phyloP scores from a whole-genome alignment of 2,888 invertebrate genomes.

The Caenorhabditis sinica region DNA sequence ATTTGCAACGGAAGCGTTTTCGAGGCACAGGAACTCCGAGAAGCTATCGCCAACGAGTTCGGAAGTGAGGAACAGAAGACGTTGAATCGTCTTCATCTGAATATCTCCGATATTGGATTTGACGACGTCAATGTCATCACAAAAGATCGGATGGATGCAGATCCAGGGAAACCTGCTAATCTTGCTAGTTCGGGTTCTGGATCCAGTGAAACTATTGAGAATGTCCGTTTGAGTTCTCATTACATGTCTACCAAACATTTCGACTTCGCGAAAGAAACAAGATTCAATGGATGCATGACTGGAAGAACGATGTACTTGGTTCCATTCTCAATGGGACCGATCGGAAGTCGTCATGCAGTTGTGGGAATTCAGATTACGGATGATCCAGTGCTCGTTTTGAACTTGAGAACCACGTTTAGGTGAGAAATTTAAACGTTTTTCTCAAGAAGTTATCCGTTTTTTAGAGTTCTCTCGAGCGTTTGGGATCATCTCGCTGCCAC shows the following conservation, averaged over 20 bases:
- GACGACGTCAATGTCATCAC: conserved; percentile 52
- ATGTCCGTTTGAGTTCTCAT: conserved; percentile 36
- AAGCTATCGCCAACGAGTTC: conserved; percentile 52
- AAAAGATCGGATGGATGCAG: conserved; percentile 42
- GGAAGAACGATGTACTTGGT: conserved; percentile 96
- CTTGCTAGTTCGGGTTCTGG: background rate
- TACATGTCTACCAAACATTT: conserved; percentile 31
- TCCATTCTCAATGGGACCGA: conserved; percentile 98
- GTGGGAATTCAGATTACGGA: conserved; percentile 96
- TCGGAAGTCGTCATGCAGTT: conserved; percentile 94
- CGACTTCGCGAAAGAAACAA: conserved; percentile 85
- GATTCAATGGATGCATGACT: conserved; percentile 89
- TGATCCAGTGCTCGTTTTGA: conserved; percentile 90
- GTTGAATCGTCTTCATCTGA: conserved; percentile 45
- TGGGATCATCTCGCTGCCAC: conserved; percentile 84
- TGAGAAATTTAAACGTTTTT: background rate
- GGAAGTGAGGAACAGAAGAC: conserved; percentile 30
- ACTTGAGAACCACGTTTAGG: conserved; percentile 97
- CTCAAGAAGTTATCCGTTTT: background rate
- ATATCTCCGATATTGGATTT: conserved; percentile 19
- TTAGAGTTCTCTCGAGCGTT: conserved; percentile 87
- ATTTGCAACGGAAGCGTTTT: conserved; percentile 71
- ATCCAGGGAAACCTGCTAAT: background rate
- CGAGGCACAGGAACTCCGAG: conserved; percentile 62
- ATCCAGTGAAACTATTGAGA: conserved; percentile 15